Conservation (phyloP, 2,113 vertebrate species). For the Xyliphius kryptos region DNA sequence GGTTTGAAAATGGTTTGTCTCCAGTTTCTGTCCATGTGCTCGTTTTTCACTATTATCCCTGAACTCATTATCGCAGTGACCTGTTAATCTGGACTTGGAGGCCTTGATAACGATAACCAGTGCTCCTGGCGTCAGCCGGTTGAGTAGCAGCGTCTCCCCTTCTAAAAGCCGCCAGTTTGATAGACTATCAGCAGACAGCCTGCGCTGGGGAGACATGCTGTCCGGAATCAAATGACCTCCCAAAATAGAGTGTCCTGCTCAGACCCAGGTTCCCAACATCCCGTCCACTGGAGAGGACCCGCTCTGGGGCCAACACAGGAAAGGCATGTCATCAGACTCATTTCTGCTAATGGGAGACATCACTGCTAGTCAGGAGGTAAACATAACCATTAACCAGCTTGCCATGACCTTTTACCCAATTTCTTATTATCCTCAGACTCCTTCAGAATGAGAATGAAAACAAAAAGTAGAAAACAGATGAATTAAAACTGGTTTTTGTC, state of each 20-base stretch:
- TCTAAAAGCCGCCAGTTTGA: slow-evolving; percentile 69
- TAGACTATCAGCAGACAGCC: slow-evolving; percentile 80
- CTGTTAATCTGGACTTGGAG: slow-evolving; percentile 69
- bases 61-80: slow-evolving; percentile 65
- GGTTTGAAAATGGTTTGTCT: background rate
- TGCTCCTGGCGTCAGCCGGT: slow-evolving; percentile 77
- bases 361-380: slow-evolving; percentile 63
- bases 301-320: slow-evolving; percentile 61
- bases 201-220: slow-evolving; percentile 60
- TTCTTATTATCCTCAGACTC: slow-evolving; percentile 37
- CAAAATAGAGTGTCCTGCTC: slow-evolving; percentile 64
- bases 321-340: slow-evolving; percentile 74
- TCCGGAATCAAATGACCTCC: slow-evolving; percentile 71
- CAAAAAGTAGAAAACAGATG: no score
- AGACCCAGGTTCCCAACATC: slow-evolving; percentile 49
- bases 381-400: slow-evolving; percentile 9
- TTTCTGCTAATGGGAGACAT: slow-evolving; percentile 67
- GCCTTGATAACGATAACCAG: slow-evolving; percentile 60
- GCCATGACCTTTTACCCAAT: slow-evolving; percentile 38
- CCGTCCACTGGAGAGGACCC: slow-evolving; percentile 45
- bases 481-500: no score
- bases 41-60: slow-evolving; percentile 42
- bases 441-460: slow-evolving; percentile 16
- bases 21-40: background rate
- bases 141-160: slow-evolving; percentile 70